Evolutionary conservation across 2,113 vertebrate species (phyloP).

Genomic region (Illadopsis cleaveri): DNA sequence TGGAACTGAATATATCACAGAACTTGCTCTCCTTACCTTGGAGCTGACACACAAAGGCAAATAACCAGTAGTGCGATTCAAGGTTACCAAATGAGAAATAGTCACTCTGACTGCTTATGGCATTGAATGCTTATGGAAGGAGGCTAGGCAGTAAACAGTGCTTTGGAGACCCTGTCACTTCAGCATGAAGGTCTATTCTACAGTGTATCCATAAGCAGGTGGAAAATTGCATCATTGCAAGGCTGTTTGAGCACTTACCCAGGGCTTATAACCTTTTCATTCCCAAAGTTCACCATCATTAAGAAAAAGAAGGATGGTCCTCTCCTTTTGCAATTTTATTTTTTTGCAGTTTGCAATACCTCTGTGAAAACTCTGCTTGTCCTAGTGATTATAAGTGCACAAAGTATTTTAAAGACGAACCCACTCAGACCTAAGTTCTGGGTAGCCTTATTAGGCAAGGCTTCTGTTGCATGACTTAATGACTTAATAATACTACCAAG

Average conservation of each 20-base stretch:
- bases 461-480: neutral
- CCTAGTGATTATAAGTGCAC: neutral
- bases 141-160: neutral
- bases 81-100: conserved; percentile 2
- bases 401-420: neutral
- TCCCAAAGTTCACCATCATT: neutral
- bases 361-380: neutral
- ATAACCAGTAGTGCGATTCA: neutral
- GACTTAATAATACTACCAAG: neutral
- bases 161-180: neutral
- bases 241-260: neutral
- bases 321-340: neutral
- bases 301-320: neutral
- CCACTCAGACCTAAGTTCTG: neutral
- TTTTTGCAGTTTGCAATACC: neutral
- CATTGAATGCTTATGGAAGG: neutral
- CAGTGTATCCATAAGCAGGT: neutral
- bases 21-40: neutral
- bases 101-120: neutral
- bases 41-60: neutral
- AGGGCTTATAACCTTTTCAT: neutral
- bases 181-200: neutral
- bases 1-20: neutral
- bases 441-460: neutral
- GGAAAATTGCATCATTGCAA: neutral